A percentile compares a stretch with the other conserved stretches of the same genome.
phyloP scores from a whole-genome alignment of 2,888 invertebrate genomes.

The Agrenia bidenticulata region DNA sequence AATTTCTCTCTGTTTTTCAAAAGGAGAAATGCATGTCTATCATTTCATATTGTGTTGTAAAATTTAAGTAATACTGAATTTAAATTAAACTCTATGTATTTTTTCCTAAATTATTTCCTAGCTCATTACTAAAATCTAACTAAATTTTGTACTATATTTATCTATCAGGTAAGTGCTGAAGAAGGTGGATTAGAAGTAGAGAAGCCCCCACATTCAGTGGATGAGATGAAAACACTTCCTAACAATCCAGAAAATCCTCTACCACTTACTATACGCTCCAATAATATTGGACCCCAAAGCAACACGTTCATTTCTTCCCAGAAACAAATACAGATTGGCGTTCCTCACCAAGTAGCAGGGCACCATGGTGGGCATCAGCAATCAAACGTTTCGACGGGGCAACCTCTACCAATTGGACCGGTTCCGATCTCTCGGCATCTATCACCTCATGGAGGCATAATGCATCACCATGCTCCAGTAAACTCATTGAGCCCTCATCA shows the following conservation, averaged over 20 bases:
- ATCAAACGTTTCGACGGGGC: background rate
- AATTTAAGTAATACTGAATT: no score
- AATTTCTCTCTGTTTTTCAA: no score
- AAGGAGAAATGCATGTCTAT: no score
- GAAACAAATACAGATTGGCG: background rate
- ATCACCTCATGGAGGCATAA: conserved; percentile 27
- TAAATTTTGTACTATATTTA: background rate
- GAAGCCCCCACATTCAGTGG: conserved; percentile 38
- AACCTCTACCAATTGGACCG: background rate
- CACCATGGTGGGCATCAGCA: background rate
- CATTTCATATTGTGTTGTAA: no score
- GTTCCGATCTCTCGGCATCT: conserved; percentile 11
- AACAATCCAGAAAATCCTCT: conserved; percentile 47
- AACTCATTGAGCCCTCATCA: conserved; percentile 15
- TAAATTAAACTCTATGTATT: no score
- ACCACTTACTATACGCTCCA: conserved; percentile 43
- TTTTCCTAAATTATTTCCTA: no score
- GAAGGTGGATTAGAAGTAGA: conserved; percentile 49
- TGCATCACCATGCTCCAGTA: conserved; percentile 4
- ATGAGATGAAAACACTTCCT: conserved; percentile 43
- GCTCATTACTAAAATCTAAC: no score
- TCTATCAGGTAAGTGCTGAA: conserved; percentile 52
- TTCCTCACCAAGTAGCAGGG: conserved; percentile 1
- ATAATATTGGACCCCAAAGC: conserved; percentile 17
- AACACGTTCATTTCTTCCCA: background rate